Evolutionary conservation across 2,797 vertebrate genomes (phyloP).

Genomic region (Nasua narica): DNA sequence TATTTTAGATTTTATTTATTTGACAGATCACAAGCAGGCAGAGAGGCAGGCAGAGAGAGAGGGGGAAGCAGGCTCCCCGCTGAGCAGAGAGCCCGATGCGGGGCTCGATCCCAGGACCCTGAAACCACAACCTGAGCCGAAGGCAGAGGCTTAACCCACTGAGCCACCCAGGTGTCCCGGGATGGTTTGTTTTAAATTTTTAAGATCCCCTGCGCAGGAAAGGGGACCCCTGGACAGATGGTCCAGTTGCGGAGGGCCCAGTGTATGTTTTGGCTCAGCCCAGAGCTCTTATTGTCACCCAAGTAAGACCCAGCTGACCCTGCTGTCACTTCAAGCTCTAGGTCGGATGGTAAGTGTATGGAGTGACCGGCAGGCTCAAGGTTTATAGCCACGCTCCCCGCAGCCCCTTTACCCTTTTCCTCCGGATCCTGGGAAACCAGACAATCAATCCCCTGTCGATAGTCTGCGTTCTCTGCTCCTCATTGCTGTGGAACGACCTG

Average conservation of each 20-base stretch:
- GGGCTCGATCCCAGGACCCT: too few relatives aligned
- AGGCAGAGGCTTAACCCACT: too few relatives aligned
- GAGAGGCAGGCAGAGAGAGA: too few relatives aligned
- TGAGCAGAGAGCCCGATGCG: too few relatives aligned
- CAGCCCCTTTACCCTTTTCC: not conserved
- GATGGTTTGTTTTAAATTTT: not conserved
- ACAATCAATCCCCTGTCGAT: not conserved
- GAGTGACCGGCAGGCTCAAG: not conserved
- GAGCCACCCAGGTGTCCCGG: not conserved
- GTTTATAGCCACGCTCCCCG: not conserved
- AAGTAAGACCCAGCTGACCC: not conserved
- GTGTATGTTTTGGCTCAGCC: not conserved
- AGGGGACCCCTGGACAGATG: not conserved
- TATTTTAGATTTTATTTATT: too few relatives aligned
- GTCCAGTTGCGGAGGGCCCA: accelerated
- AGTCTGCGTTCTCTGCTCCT: not conserved
- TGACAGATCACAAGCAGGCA: too few relatives aligned
- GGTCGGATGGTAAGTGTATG: not conserved
- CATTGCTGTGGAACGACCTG: not conserved
- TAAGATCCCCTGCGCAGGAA: not conserved
- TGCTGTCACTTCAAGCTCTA: not conserved
- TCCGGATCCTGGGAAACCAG: not conserved
- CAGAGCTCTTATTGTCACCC: not conserved
- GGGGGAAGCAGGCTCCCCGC: too few relatives aligned
- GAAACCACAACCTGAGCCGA: too few relatives aligned